Evolutionary conservation across 2,113 vertebrate species (phyloP).

Genomic region (Athene noctua): DNA sequence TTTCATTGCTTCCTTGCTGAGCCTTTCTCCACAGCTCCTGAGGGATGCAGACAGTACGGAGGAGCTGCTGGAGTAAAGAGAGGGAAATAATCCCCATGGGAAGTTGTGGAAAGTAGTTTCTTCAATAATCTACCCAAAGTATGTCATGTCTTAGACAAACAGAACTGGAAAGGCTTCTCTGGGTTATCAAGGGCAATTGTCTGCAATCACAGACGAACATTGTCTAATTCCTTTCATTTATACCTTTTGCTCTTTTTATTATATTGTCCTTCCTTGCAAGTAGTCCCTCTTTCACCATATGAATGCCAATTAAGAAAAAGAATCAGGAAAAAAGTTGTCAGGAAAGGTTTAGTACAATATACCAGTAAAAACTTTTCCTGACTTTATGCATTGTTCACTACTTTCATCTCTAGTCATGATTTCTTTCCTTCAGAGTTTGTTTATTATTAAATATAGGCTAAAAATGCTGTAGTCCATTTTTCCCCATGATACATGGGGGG

Average conservation of each 20-base stretch:
- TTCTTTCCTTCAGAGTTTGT: not conserved
- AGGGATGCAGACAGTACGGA: not conserved
- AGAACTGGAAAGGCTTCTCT: not conserved
- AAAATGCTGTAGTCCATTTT: not conserved
- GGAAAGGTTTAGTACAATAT: not conserved
- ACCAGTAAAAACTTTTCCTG: not conserved
- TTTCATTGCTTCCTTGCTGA: not conserved
- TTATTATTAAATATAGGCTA: not conserved
- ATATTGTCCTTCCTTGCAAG: not conserved
- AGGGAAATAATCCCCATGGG: not conserved
- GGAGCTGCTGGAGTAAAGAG: not conserved
- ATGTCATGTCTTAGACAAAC: not conserved
- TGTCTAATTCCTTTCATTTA: not conserved
- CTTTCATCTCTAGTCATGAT: not conserved
- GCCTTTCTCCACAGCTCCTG: not conserved
- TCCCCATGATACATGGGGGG: rapidly evolving
- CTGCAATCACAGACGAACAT: not conserved
- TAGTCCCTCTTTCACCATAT: not conserved
- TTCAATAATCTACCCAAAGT: not conserved
- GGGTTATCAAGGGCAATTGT: not conserved
- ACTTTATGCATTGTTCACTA: not conserved
- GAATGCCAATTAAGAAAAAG: not conserved
- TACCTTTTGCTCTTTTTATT: not conserved
- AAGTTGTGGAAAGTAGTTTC: not conserved
- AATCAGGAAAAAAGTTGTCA: not conserved